These are phyloP conservation scores for Aphidoletes aphidimyza DNA, from an alignment of 2,888 invertebrate species.

Conservation along the genomic window DNA sequence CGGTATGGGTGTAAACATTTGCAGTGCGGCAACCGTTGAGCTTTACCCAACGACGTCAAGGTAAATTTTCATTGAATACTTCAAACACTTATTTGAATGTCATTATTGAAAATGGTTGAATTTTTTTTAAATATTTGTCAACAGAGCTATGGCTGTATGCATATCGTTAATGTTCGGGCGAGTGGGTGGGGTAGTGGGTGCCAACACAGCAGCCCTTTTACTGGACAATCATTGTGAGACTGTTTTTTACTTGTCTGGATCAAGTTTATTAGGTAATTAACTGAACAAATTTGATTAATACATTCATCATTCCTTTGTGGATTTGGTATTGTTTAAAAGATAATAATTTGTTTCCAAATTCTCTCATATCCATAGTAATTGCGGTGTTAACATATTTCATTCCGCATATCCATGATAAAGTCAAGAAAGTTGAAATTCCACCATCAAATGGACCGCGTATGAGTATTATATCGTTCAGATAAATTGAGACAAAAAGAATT, in stretches of 20 bases:
- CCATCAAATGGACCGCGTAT: too few relatives aligned
- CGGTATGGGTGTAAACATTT: slow-evolving; percentile 62
- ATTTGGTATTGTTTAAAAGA: too few relatives aligned
- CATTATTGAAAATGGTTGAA: background rate
- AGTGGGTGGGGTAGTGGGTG: slow-evolving; percentile 67
- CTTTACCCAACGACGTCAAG: slow-evolving; percentile 64
- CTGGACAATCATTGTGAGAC: slow-evolving; percentile 67
- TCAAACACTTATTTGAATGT: background rate
- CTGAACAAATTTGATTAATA: background rate
- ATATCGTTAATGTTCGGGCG: slow-evolving; percentile 69
- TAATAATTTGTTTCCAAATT: too few relatives aligned
- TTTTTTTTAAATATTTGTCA: background rate
- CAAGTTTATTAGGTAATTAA: slow-evolving; percentile 58
- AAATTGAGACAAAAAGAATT: too few relatives aligned
- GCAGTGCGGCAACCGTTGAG: slow-evolving; percentile 63
- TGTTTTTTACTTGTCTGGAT: slow-evolving; percentile 63
- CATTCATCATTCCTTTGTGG: too few relatives aligned
- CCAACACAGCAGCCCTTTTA: slow-evolving; percentile 66
- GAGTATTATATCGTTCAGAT: too few relatives aligned
- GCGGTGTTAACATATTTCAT: slow-evolving; percentile 52
- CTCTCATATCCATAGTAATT: background rate
- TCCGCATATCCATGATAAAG: slow-evolving; percentile 23
- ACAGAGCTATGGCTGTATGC: slow-evolving; percentile 69
- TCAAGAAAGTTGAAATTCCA: background rate
- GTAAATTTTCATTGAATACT: slow-evolving; percentile 58